Evolutionary conservation across 2,797 vertebrate species (phyloP).

Genomic region (Morus bassanus): DNA sequence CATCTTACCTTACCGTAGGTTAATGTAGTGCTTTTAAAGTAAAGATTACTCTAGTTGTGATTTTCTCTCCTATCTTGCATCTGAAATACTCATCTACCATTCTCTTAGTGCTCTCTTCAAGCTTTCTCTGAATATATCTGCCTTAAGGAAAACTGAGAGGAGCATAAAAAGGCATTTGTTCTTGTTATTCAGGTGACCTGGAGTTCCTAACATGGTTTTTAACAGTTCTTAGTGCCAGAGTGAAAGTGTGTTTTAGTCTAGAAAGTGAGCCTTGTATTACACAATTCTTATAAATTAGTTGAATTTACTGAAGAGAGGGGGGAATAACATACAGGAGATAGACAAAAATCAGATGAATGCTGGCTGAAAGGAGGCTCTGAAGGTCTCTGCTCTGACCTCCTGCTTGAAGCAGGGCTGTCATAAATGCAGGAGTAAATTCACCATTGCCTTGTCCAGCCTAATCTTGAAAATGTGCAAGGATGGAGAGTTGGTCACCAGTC

Average conservation of each 20-base stretch:
- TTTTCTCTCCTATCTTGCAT: background rate
- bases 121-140: background rate
- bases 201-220: background rate
- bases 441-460: background rate
- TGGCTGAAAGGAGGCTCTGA: background rate
- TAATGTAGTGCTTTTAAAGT: background rate
- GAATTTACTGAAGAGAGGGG: background rate
- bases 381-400: background rate
- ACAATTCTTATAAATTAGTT: background rate
- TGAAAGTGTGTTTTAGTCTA: background rate
- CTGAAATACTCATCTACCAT: background rate
- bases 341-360: background rate
- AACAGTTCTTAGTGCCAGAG: background rate
- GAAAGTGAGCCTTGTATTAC: background rate
- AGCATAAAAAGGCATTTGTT: background rate
- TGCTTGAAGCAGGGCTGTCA: background rate
- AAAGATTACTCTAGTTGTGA: background rate
- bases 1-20: background rate
- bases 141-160: background rate
- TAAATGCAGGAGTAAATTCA: background rate
- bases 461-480: background rate
- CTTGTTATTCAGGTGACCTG: background rate
- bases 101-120: background rate
- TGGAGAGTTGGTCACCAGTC: fast-evolving
- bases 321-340: background rate